Base-by-base conservation (phyloP, 2,113 vertebrate genomes). In the Thalassarche chlororhynchos region DNA sequence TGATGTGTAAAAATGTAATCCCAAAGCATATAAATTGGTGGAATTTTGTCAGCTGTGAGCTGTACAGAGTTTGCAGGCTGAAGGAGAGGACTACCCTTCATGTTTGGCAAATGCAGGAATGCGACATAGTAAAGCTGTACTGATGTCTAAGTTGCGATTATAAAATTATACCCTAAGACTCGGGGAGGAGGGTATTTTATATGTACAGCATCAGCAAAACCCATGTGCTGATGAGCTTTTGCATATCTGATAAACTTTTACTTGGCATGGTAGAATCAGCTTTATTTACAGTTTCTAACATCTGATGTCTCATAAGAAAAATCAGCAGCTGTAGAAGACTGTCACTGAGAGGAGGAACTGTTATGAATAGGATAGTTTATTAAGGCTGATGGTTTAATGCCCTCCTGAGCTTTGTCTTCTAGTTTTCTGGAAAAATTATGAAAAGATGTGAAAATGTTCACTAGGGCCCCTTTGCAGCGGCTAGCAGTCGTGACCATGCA, bases 91-190 rank as follows among this genome's bases (percentile, higher is more conserved):
- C 84, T 91, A 18, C 8, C 47, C 52, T 94, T 74, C 36, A 25
- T 91, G 71, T 91, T 80, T 76, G 2, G 9, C 82, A 91, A 91
- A 36, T 92, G 72, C 88, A 65, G 49, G 79, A 64, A 93, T 89
- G 71, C 24, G 29, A 92, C 92, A 89, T 72, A 95, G 84, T 91
- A 97, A 97, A 96, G 78, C 90, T 92, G 36, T 66, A 38, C 85
- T 89, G 62, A 62, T 89, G 74, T 65, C 75, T 64, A 36, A 70
- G 61, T 13, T 54, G 40, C 57, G 20, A 5, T 68, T 94, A 44
- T 94, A 94, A 88, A 96, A 47, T 75, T 93, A 29, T 62, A 55
- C 62, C 64, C 36, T 76, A 21, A 42, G 31, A 42, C 11, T 74
- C 0, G 0, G 10, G 28, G 4, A 66, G 32, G 8, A 83, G 6